Percentiles rank a stretch among this genome's conserved stretches.
phyloP scores from a whole-genome alignment of 2,797 vertebrate genomes.

The Enteromius paludinosus region DNA sequence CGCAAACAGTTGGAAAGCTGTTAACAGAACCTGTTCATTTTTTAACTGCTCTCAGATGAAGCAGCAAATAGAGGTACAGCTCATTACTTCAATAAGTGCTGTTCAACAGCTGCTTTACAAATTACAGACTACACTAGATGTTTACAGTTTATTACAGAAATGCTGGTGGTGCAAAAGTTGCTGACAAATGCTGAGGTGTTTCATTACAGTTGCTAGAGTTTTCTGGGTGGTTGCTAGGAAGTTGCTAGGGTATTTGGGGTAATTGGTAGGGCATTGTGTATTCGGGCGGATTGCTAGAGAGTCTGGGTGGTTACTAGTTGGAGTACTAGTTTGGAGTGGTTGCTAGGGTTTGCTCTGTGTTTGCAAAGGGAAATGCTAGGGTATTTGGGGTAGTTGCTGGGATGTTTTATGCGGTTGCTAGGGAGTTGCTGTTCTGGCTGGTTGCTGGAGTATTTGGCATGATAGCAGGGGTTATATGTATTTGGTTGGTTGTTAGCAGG shows the following conservation, averaged over 20 bases:
- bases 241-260: too few relatives aligned
- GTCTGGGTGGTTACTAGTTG: neutral
- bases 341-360: neutral
- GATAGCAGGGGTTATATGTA: neutral
- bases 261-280: neutral
- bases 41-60: slow-evolving; percentile 24
- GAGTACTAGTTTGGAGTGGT: neutral
- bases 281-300: neutral
- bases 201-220: neutral
- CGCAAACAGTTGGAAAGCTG: slow-evolving; percentile 27
- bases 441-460: neutral
- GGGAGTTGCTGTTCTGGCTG: neutral
- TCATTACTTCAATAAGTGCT: slow-evolving; percentile 45
- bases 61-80: slow-evolving; percentile 26
- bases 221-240: neutral
- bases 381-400: neutral
- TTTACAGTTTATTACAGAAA: slow-evolving; percentile 6
- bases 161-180: neutral
- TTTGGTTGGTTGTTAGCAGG: neutral
- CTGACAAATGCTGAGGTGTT: neutral
- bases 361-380: neutral
- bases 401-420: neutral
- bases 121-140: slow-evolving; percentile 10
- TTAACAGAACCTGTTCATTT: slow-evolving; percentile 35
- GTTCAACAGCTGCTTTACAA: slow-evolving; percentile 38